Conservation (phyloP, 1,140 invertebrate genomes). For the Drosophila pectinifera region DNA sequence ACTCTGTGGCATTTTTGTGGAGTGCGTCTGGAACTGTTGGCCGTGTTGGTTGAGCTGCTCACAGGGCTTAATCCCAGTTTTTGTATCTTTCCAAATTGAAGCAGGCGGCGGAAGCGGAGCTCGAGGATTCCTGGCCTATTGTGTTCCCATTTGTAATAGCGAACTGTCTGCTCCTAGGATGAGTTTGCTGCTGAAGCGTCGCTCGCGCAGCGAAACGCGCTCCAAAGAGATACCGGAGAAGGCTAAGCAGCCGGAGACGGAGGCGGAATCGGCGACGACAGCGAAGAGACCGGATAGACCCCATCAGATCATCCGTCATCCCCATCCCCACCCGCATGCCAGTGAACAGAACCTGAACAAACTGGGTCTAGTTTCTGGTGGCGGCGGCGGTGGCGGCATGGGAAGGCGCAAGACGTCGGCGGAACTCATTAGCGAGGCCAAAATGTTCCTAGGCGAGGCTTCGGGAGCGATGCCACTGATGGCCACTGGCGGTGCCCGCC, state of each 20-base stretch:
- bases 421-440: conserved; percentile 92
- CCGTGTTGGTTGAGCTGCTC: conserved; percentile 23
- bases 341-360: conserved; percentile 48
- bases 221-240: conserved; percentile 38
- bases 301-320: conserved; percentile 17
- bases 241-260: conserved; percentile 15
- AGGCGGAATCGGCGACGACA: background rate
- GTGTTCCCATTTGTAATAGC: too few species aligned
- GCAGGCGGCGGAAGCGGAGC: too few species aligned
- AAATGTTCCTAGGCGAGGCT: conserved; percentile 85
- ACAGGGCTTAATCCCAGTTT: conserved; percentile 1
- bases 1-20: conserved; percentile 7
- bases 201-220: conserved; percentile 75
- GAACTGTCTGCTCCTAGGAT: conserved; percentile 21
- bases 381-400: conserved; percentile 34
- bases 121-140: background rate
- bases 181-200: conserved; percentile 71
- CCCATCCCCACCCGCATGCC: conserved; percentile 11
- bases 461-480: conserved; percentile 31
- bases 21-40: conserved; percentile 32
- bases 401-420: conserved; percentile 88
- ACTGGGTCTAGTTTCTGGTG: conserved; percentile 13
- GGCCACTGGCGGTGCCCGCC: conserved; percentile 83
- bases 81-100: background rate
- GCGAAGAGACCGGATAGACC: conserved; percentile 6